phyloP scores from a whole-genome alignment of 1,140 invertebrate species.

The Diorhabda carinulata region DNA sequence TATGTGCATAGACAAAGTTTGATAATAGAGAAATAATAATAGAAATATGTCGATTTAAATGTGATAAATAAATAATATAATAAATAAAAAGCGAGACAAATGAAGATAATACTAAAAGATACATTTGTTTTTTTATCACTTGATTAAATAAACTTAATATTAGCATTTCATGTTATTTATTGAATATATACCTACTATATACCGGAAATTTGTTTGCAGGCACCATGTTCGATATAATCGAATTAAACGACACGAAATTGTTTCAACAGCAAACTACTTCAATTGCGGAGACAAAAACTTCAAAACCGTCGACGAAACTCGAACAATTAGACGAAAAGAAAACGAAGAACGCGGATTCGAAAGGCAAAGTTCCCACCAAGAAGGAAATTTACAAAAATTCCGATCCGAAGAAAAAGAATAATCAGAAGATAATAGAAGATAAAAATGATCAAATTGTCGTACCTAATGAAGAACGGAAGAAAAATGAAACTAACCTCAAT shows the following conservation, averaged over 20 bases:
- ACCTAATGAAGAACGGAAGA: background rate
- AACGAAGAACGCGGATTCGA: slow-evolving; percentile 8
- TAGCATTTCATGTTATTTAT: too few species aligned
- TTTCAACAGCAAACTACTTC: slow-evolving; percentile 12
- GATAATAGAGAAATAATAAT: too few species aligned
- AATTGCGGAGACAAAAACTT: background rate
- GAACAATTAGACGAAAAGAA: slow-evolving; percentile 12
- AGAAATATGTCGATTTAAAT: too few species aligned
- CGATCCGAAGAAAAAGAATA: slow-evolving; percentile 22
- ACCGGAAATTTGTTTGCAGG: slow-evolving; percentile 31
- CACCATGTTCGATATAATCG: slow-evolving; percentile 45
- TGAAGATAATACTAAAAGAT: too few species aligned
- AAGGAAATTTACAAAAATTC: slow-evolving; percentile 25
- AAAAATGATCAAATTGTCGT: background rate
- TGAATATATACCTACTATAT: background rate
- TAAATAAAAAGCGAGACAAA: too few species aligned
- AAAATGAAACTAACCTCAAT: background rate
- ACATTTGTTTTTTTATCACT: too few species aligned
- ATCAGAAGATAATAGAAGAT: background rate
- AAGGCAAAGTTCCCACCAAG: slow-evolving; percentile 22
- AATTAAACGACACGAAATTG: slow-evolving; percentile 40
- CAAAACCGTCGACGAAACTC: slow-evolving; percentile 12
- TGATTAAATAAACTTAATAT: too few species aligned
- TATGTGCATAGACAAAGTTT: too few species aligned
- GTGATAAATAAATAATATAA: too few species aligned